Evolutionary conservation across 1,140 invertebrate genomes (phyloP).

Genomic region (Zophobas atratus): DNA sequence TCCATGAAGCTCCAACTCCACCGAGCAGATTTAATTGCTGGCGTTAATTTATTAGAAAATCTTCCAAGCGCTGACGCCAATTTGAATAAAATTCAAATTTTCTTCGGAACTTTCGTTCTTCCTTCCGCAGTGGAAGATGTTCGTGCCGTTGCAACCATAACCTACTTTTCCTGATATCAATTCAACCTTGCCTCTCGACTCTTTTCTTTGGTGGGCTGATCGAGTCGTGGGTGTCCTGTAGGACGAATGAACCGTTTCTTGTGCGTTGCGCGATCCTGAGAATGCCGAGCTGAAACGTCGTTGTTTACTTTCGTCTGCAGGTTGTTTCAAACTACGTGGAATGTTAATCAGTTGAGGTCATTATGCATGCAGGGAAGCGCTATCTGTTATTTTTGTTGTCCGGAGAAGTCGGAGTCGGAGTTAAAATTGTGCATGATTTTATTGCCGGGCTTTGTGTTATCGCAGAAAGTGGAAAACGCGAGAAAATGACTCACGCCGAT

Average conservation of each 20-base stretch:
- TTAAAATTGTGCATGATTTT: background rate
- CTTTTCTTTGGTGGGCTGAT: slow-evolving; percentile 13
- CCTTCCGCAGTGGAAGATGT: background rate
- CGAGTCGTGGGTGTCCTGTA: slow-evolving; percentile 40
- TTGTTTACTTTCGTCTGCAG: slow-evolving; percentile 35
- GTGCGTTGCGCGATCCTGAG: background rate
- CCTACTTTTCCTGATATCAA: slow-evolving; percentile 35
- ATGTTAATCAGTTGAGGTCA: slow-evolving; percentile 35
- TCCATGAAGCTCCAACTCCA: slow-evolving; percentile 4
- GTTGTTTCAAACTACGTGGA: slow-evolving; percentile 40
- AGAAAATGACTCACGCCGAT: too few species aligned
- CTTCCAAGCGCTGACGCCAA: slow-evolving; percentile 3
- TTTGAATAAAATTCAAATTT: slow-evolving; percentile 27
- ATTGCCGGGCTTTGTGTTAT: background rate
- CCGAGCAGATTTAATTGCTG: slow-evolving; percentile 22
- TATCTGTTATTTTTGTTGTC: slow-evolving; percentile 23
- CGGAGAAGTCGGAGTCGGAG: background rate
- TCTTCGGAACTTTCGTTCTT: slow-evolving; percentile 1
- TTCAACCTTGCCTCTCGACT: slow-evolving; percentile 33
- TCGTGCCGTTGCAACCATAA: slow-evolving; percentile 17
- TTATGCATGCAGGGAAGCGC: slow-evolving; percentile 22
- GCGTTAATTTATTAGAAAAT: slow-evolving; percentile 36
- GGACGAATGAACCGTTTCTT: slow-evolving; percentile 36
- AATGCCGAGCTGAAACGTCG: slow-evolving; percentile 5
- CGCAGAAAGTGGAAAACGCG: background rate